Evolutionary conservation across 30 jellyfish, hydroid and myxozoan genomes (phyloP), one percentile per base, ranked within the genome.

Genomic region (Sanderia malayensis): DNA sequence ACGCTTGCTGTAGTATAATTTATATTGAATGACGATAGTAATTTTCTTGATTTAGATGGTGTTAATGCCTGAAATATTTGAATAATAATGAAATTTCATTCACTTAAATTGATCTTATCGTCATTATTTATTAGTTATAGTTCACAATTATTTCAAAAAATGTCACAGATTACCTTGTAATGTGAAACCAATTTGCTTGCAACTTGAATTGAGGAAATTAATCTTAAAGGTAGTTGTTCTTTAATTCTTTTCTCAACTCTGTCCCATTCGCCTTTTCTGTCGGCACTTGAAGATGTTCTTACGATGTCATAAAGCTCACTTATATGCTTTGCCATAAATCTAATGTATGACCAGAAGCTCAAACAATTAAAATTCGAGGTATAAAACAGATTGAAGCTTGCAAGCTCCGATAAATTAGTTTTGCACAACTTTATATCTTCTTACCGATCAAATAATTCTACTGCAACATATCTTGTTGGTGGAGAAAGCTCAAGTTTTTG

Each of bases 371-470:
- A n/a, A n/a, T n/a, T n/a, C n/a, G n/a, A n/a, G n/a, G n/a, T n/a
- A n/a, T n/a, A n/a, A n/a, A n/a, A n/a, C n/a, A n/a, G n/a, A n/a
- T n/a, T n/a, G n/a, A n/a, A n/a, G n/a, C n/a, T n/a, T n/a, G n/a
- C n/a, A n/a, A n/a, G n/a, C n/a, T n/a, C 7, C 13, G 17, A 10
- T 22, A 28, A 66, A 0, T 2, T 20, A 2, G 4, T 11, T 27
- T 15, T 15, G 8, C 11, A 15, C 15, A 6, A 41, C 55, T 6
- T 15, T 15, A 8, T 15, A 6, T 4, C 64, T 4, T 2, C 76
- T 46, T 84, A 92, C 99, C 81, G 78, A 74, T 92, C 99, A 63
- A 92, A 92, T 31, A 92, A 33, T 61, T 92, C 99, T 19, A 92
- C 68, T 10, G 96, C 96, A 1, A 76, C 31, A 62, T 41, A 92